A percentile compares a stretch with the other conserved stretches of the same genome.
These are phyloP conservation scores for Meliscaeva auricollis DNA, from an alignment of 2,888 invertebrate species.

Conservation along the genomic window DNA sequence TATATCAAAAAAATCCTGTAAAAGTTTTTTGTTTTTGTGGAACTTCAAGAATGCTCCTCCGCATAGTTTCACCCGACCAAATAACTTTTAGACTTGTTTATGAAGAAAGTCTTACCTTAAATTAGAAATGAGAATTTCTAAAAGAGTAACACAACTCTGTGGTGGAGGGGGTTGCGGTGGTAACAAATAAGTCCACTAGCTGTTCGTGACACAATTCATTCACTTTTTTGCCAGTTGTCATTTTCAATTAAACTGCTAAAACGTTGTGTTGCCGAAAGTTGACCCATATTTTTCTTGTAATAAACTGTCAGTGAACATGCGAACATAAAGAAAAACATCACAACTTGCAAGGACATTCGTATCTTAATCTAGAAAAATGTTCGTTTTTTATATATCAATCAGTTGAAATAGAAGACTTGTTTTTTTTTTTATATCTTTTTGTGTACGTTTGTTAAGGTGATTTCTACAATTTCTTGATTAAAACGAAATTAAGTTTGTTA, in stretches of 20 bases:
- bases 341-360: not conserved
- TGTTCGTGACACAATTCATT: constrained; percentile 28
- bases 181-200: constrained; percentile 1
- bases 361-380: constrained; percentile 15
- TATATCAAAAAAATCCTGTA: not conserved
- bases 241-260: constrained; percentile 31
- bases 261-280: constrained; percentile 25
- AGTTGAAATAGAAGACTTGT: not conserved
- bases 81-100: not conserved
- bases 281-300: constrained; percentile 37
- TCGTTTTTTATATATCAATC: constrained; percentile 17
- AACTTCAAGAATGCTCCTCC: constrained; percentile 1
- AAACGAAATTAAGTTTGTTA: not conserved
- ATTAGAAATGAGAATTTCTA: constrained; percentile 5
- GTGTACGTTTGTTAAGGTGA: not conserved
- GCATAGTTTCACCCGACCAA: not conserved
- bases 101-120: not conserved
- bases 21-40: not conserved
- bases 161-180: not conserved
- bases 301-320: constrained; percentile 41
- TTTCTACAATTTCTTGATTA: constrained; percentile 2
- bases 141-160: not conserved
- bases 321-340: constrained; percentile 8
- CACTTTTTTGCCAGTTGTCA: constrained; percentile 21
- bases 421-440: not conserved